A percentile compares a stretch with the other conserved stretches of the same genome.
Evolutionary conservation across 2,113 vertebrate genomes (phyloP).

Genomic region (Proteles cristata): DNA sequence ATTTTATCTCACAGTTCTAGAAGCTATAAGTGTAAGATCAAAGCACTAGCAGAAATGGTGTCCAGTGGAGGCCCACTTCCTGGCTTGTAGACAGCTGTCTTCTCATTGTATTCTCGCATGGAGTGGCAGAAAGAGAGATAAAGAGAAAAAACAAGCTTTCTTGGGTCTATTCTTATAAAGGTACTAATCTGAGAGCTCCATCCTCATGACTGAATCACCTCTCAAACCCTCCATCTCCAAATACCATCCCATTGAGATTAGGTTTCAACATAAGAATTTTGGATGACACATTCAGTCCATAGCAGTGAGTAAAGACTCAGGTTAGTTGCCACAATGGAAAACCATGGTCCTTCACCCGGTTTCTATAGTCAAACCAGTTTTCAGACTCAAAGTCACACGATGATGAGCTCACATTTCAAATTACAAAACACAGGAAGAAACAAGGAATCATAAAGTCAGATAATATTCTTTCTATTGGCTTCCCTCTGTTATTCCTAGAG

Average conservation of each 20-base stretch:
- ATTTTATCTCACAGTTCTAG: background rate
- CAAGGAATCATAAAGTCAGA: background rate
- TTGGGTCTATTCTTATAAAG: background rate
- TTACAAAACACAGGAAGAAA: background rate
- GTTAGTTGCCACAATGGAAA: background rate
- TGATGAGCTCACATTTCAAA: background rate
- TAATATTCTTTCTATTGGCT: background rate
- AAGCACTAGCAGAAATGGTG: background rate
- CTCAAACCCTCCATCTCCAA: background rate
- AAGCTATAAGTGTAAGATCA: background rate
- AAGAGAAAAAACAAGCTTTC: background rate
- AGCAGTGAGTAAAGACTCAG: background rate
- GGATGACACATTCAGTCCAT: background rate
- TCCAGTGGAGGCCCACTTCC: background rate
- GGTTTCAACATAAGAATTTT: background rate
- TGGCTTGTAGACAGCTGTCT: background rate
- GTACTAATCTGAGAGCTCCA: background rate
- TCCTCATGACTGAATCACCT: background rate
- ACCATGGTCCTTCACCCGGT: background rate
- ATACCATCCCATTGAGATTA: background rate
- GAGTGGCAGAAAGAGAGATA: background rate
- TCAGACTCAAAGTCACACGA: background rate
- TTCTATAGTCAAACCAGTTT: background rate
- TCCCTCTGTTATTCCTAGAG: background rate
- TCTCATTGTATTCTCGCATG: background rate